Evolutionary conservation across 2,113 vertebrate genomes (phyloP).

Genomic region (Glaucidium brasilianum): DNA sequence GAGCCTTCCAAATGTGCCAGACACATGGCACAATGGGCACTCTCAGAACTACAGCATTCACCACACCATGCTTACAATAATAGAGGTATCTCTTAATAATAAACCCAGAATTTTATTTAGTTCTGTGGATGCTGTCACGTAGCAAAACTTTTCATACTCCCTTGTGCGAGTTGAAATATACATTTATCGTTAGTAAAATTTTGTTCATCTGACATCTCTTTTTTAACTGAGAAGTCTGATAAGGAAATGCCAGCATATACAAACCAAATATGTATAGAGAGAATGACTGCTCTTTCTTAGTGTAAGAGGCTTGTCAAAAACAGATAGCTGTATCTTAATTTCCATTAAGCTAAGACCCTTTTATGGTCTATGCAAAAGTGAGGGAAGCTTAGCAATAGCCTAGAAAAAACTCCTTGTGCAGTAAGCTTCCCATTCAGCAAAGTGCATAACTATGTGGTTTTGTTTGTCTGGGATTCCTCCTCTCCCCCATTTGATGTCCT

Average conservation of each 20-base stretch:
- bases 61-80: neutral
- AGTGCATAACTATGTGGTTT: neutral
- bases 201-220: neutral
- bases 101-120: neutral
- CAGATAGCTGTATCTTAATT: neutral
- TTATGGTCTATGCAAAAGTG: neutral
- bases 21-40: neutral
- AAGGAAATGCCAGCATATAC: neutral
- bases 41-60: neutral
- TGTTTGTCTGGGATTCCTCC: neutral
- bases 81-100: neutral
- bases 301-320: fast-evolving
- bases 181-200: neutral
- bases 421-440: neutral
- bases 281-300: neutral
- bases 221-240: neutral
- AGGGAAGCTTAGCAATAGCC: neutral
- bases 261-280: neutral
- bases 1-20: neutral
- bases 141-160: neutral
- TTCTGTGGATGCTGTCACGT: neutral
- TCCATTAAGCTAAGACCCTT: neutral
- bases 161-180: fast-evolving
- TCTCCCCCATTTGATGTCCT: neutral
- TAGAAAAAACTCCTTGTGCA: neutral